These are phyloP conservation scores for Epizoanthus illoricatus DNA, from an alignment of 92 coral and sea anemone species.

Conservation along the genomic window DNA sequence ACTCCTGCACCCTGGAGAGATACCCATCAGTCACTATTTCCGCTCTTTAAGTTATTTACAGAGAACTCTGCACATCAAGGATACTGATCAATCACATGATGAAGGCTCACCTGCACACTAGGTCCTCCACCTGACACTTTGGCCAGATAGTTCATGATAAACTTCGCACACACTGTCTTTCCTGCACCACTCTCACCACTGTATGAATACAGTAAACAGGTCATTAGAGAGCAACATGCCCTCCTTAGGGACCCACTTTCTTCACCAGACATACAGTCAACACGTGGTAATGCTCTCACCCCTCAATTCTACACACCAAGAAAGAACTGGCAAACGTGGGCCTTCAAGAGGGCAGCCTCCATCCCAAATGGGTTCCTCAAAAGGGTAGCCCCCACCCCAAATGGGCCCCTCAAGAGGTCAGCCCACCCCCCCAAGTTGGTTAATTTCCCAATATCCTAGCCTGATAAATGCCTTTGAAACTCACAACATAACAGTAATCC, in stretches of 20 bases:
- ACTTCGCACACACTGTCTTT: conserved; percentile 97
- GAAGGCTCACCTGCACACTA: conserved; percentile 84
- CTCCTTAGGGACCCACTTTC: background rate
- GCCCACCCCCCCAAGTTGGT: too few species aligned
- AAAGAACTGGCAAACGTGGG: too few species aligned
- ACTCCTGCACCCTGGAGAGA: too few species aligned
- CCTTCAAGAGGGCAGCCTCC: background rate
- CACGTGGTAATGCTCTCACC: background rate
- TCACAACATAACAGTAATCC: too few species aligned
- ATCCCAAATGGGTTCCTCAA: background rate
- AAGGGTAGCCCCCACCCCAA: background rate
- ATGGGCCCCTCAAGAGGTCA: background rate
- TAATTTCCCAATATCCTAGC: too few species aligned
- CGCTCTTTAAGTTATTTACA: too few species aligned
- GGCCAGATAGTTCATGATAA: conserved; percentile 96
- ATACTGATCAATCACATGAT: background rate
- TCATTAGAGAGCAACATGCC: background rate
- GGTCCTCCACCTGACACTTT: conserved; percentile 99
- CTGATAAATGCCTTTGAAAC: too few species aligned
- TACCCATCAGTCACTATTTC: too few species aligned
- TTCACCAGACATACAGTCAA: too few species aligned
- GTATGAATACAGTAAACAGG: conserved; percentile 2
- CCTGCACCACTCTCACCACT: conserved; percentile 99
- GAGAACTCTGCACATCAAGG: background rate
- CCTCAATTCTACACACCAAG: too few species aligned